phyloP scores from a whole-genome alignment of 2,113 vertebrate species.

The Cebus imitator region DNA sequence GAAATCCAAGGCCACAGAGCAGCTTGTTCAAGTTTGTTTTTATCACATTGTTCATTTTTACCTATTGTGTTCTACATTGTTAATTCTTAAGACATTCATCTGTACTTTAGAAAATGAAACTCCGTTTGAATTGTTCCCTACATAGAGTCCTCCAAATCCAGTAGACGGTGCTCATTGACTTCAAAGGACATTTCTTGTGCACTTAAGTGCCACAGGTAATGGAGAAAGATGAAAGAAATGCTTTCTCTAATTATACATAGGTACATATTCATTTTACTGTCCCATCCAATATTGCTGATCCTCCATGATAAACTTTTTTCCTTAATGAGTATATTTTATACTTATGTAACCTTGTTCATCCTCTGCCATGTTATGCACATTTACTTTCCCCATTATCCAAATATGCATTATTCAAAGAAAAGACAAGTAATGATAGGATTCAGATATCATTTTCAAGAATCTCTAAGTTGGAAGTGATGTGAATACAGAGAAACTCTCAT shows the following conservation, averaged over 20 bases:
- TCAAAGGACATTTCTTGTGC: conserved; percentile 37
- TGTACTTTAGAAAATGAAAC: conserved; percentile 20
- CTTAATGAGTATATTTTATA: conserved; percentile 43
- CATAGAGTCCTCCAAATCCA: not conserved
- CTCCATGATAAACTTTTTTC: not conserved
- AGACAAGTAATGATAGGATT: not conserved
- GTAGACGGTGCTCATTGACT: not conserved
- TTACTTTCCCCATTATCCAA: conserved; percentile 26
- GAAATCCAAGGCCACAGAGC: not conserved
- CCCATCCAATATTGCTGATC: conserved; percentile 15
- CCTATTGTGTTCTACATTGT: not conserved
- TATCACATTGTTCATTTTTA: conserved; percentile 14
- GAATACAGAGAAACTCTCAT: not conserved
- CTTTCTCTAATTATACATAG: conserved; percentile 11
- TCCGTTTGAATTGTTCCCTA: conserved; percentile 13
- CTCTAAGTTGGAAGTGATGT: not conserved
- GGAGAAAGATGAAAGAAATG: conserved; percentile 56
- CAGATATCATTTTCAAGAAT: not conserved
- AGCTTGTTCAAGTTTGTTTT: not conserved
- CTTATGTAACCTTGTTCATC: conserved; percentile 5
- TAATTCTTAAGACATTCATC: conserved; percentile 3
- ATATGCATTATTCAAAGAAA: conserved; percentile 30
- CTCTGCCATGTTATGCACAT: not conserved
- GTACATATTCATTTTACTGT: conserved; percentile 36
- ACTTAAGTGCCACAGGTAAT: conserved; percentile 18